These are phyloP conservation scores for Spizella passerina DNA, from an alignment of 2,797 vertebrate genomes.

Conservation along the genomic window DNA sequence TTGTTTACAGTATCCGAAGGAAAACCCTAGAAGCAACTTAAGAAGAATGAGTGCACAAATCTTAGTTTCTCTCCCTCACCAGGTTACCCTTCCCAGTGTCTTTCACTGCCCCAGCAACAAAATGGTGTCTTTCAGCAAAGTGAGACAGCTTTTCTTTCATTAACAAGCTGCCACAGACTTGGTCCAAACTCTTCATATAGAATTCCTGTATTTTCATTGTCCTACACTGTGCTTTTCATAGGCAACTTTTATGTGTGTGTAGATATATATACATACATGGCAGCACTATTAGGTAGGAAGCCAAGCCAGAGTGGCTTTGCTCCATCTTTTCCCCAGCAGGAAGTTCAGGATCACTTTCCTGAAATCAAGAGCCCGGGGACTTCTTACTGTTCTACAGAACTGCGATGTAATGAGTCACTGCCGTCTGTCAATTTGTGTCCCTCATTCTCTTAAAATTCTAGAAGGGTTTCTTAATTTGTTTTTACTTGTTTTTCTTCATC, in stretches of 20 bases:
- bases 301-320: not conserved
- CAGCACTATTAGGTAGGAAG: not conserved
- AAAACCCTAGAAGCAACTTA: not conserved
- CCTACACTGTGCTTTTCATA: not conserved
- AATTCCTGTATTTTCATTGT: not conserved
- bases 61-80: not conserved
- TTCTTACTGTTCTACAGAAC: not conserved
- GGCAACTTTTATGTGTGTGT: not conserved
- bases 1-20: not conserved
- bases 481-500: slow-evolving; percentile 57
- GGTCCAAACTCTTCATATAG: not conserved
- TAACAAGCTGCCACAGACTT: not conserved
- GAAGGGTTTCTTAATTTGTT: slow-evolving; percentile 36
- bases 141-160: not conserved
- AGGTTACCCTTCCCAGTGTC: not conserved
- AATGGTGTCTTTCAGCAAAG: not conserved
- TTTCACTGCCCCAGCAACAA: not conserved
- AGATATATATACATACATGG: not conserved
- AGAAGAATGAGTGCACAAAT: not conserved
- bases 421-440: not conserved
- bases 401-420: not conserved
- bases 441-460: slow-evolving; percentile 12
- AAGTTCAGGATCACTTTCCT: not conserved
- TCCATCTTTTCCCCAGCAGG: not conserved
- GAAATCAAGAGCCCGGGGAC: not conserved